Evolutionary conservation across 2,888 invertebrate genomes (phyloP).

Genomic region (Acanthoscelides obtectus): DNA sequence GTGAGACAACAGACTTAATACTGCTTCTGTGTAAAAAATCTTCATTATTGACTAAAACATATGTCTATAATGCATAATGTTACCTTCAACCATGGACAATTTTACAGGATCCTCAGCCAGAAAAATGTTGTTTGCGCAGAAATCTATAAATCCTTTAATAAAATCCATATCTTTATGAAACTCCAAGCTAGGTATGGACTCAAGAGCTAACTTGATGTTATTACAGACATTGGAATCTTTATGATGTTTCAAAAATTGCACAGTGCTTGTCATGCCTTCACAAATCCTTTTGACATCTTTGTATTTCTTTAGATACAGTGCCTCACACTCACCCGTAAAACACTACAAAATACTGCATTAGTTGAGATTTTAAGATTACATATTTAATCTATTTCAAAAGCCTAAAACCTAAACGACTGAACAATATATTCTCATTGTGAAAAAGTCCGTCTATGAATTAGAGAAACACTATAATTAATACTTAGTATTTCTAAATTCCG

Average conservation of each 20-base stretch:
- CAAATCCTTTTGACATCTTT: slow-evolving; percentile 46
- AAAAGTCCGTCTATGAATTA: too few relatives aligned
- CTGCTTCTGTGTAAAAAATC: slow-evolving; percentile 39
- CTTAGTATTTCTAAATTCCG: too few relatives aligned
- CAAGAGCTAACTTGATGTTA: slow-evolving; percentile 50
- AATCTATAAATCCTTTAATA: slow-evolving; percentile 43
- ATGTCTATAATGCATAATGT: neutral
- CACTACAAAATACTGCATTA: slow-evolving; percentile 36
- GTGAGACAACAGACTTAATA: slow-evolving; percentile 56
- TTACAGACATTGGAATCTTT: slow-evolving; percentile 33
- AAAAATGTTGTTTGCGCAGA: slow-evolving; percentile 35
- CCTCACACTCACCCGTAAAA: slow-evolving; percentile 40
- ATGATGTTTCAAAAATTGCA: slow-evolving; percentile 46
- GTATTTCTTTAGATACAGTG: slow-evolving; percentile 42
- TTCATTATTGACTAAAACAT: neutral
- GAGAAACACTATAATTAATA: too few relatives aligned
- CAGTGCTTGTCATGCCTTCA: slow-evolving; percentile 48
- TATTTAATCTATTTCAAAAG: too few relatives aligned
- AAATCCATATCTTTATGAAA: slow-evolving; percentile 53
- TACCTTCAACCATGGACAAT: slow-evolving; percentile 26
- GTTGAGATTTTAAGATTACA: neutral
- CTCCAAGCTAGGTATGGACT: slow-evolving; percentile 54
- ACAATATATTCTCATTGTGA: too few relatives aligned
- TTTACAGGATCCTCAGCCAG: slow-evolving; percentile 21
- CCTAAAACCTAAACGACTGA: too few relatives aligned